Evolutionary conservation across 2,888 invertebrate species (phyloP), one percentile per base, ranked within the genome.

Genomic region (Calameuta filiformis): DNA sequence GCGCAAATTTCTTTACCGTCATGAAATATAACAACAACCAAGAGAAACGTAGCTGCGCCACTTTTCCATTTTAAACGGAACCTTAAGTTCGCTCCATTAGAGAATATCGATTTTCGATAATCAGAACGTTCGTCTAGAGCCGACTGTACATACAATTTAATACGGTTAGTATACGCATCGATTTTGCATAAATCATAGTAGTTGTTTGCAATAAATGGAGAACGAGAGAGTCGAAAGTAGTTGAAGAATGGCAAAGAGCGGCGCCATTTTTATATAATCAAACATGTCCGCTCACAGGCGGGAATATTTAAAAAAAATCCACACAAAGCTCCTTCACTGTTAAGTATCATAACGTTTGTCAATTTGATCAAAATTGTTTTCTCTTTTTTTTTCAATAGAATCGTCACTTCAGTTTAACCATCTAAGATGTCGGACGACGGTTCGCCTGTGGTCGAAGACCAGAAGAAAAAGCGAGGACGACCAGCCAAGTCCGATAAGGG

Each of bases 381-480:
- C 37, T 40, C 2, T 9, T 56, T 40, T 15, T 15, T 40, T 15
- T 15, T 9, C 9, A 56, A 56, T 9, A 56, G 56, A 56, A 56
- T 56, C 23, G 23, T 23, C 6, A 56, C 56, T 23, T 56, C 23
- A 56, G 56, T 56, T 23, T 56, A 56, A 56, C 15, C 23, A 56
- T 23, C 56, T 56, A 82, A 69, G 35, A 92, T 92, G 92, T 92
- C 92, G 76, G 92, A 92, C 86, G 91, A 91, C 77, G 90, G 91
- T 85, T 89, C 91, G 75, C 87, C 91, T 73, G 90, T 90, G 33
- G 89, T 90, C 30, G 92, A 91, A 30, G 92, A 92, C 79, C 90
- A 90, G 83, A 92, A 92, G 86, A 92, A 92, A 84, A 92, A 92
- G 81, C 86, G 92, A 56, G 91, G 92, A 4, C 89, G 92, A 37